Conservation (phyloP, 2,797 vertebrate species). For the Mormyrus proboscirostris region DNA sequence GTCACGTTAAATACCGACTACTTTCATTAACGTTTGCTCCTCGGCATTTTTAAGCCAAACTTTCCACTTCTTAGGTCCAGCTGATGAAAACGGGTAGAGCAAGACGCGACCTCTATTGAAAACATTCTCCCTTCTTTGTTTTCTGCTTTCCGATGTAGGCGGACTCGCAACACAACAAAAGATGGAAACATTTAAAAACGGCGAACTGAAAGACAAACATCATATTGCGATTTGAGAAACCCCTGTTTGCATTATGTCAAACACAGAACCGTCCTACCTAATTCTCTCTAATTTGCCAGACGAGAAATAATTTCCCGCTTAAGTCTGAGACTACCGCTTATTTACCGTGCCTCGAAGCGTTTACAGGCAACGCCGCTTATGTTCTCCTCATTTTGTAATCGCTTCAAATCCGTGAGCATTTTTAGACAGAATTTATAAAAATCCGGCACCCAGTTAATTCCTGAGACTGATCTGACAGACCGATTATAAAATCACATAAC, state of each 20-base stretch:
- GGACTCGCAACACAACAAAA: slow-evolving; percentile 61
- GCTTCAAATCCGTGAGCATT: neutral
- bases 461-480: slow-evolving; percentile 25
- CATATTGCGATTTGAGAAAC: slow-evolving; percentile 16
- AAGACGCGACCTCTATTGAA: slow-evolving; percentile 68
- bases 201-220: neutral
- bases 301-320: slow-evolving; percentile 2
- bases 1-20: slow-evolving; percentile 39
- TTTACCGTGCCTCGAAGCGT: neutral
- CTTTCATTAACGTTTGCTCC: slow-evolving; percentile 49
- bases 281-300: neutral
- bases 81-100: slow-evolving; percentile 70
- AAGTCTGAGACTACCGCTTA: neutral
- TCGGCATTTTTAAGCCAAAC: slow-evolving; percentile 34
- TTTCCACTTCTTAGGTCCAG: slow-evolving; percentile 46
- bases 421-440: neutral
- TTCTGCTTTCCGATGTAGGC: slow-evolving; percentile 58
- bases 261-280: neutral
- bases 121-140: slow-evolving; percentile 43
- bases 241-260: slow-evolving; percentile 18
- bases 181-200: slow-evolving; percentile 39
- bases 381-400: neutral
- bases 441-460: neutral
- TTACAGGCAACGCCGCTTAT: neutral
- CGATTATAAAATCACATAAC: slow-evolving; percentile 30